Percentiles rank a stretch among this genome's conserved stretches.
These are phyloP conservation scores for Bubo scandiacus DNA, from an alignment of 2,113 vertebrate species.

Conservation along the genomic window DNA sequence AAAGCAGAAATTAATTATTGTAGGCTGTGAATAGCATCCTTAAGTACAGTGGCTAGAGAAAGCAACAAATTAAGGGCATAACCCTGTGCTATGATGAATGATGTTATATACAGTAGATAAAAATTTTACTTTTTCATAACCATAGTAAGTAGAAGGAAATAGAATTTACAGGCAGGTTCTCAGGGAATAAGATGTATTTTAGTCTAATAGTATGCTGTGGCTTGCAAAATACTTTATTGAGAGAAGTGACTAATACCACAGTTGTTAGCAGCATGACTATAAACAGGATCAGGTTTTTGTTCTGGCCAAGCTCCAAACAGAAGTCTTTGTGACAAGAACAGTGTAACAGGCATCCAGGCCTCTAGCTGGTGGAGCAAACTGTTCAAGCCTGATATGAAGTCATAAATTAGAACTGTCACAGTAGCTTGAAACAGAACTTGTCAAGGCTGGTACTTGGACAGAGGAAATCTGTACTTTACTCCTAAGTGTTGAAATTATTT, in stretches of 20 bases:
- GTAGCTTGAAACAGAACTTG: not conserved
- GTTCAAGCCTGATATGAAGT: not conserved
- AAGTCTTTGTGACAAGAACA: not conserved
- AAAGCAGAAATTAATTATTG: not conserved
- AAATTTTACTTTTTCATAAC: not conserved
- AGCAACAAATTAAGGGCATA: not conserved
- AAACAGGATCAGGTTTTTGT: not conserved
- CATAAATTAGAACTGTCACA: not conserved
- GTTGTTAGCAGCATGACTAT: not conserved
- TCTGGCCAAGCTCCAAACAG: not conserved
- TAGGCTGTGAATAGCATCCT: slow-evolving; percentile 5
- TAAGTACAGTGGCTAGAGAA: not conserved
- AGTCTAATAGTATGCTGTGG: not conserved
- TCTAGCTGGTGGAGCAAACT: not conserved
- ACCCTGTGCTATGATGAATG: not conserved
- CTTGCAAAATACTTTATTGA: not conserved
- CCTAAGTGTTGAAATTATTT: not conserved
- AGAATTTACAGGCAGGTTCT: not conserved
- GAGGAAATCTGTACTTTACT: not conserved
- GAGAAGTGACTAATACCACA: not conserved
- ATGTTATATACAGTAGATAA: not conserved
- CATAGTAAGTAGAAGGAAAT: not conserved
- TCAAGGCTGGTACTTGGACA: not conserved
- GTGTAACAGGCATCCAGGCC: not conserved
- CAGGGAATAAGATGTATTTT: not conserved